Percentiles rank a stretch among this genome's conserved stretches.
These are phyloP conservation scores for Cyclopterus lumpus DNA, from an alignment of 2,797 vertebrate genomes.

Conservation along the genomic window DNA sequence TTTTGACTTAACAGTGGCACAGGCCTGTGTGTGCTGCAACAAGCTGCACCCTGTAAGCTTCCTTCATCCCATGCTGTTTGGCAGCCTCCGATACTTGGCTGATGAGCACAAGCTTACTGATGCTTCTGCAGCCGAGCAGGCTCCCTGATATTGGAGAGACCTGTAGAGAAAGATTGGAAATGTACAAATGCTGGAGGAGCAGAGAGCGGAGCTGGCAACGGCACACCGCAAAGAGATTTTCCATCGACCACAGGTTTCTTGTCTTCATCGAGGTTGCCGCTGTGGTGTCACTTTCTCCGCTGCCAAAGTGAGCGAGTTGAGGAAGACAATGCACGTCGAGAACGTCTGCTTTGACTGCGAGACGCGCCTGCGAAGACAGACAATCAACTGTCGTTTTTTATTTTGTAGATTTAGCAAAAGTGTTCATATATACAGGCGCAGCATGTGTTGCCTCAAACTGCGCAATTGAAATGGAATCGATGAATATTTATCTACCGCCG, in stretches of 20 bases:
- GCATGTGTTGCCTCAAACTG: conserved; percentile 29
- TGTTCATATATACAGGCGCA: background rate
- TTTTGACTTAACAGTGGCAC: conserved; percentile 11
- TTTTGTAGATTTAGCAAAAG: background rate
- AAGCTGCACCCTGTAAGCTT: conserved; percentile 37
- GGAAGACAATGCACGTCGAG: conserved; percentile 26
- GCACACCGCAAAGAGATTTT: conserved; percentile 48
- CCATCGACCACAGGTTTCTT: conserved; percentile 43
- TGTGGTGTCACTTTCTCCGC: conserved; percentile 36
- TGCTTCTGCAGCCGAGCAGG: conserved; percentile 45
- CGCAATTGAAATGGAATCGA: conserved; percentile 39
- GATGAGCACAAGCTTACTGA: conserved; percentile 36
- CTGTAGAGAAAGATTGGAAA: conserved; percentile 67
- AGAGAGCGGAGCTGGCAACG: conserved; percentile 52
- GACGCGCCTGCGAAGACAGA: background rate
- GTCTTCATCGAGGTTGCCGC: conserved; percentile 60
- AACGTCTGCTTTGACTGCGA: conserved; percentile 29
- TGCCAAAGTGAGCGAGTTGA: conserved; percentile 27
- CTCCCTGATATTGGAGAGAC: conserved; percentile 56
- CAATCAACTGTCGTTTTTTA: conserved; percentile 29
- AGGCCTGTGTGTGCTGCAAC: conserved; percentile 1
- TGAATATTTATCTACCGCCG: conserved; percentile 43
- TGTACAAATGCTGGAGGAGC: conserved; percentile 53
- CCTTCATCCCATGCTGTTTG: conserved; percentile 42
- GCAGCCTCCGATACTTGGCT: conserved; percentile 48